Conservation (phyloP, 2,888 invertebrate species). For the Xestia c-nigrum region DNA sequence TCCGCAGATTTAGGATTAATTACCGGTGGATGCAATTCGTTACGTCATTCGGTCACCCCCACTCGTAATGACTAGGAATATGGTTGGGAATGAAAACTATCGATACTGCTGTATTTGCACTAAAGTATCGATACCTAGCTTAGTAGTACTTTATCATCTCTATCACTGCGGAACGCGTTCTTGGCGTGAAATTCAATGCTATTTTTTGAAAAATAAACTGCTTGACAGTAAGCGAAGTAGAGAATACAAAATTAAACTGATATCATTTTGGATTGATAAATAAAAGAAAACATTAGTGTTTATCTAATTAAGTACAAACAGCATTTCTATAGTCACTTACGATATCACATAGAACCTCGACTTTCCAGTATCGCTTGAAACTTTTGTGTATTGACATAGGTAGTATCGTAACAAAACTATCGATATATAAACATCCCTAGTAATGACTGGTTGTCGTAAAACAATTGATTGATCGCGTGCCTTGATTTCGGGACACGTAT, state of each 20-base stretch:
- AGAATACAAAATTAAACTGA: background rate
- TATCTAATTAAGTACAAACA: background rate
- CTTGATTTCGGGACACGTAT: constrained; percentile 43
- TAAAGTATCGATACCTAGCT: background rate
- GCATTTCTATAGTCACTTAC: background rate
- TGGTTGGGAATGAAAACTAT: constrained; percentile 28
- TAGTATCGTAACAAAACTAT: background rate
- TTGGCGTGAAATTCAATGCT: background rate
- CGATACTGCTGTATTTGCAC: background rate
- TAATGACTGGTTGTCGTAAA: constrained; percentile 55
- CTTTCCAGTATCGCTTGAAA: background rate
- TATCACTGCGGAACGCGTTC: background rate
- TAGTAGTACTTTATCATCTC: background rate
- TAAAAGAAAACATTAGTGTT: background rate
- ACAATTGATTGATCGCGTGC: constrained; percentile 60
- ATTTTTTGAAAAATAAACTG: background rate
- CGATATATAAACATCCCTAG: constrained; percentile 30
- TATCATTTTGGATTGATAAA: background rate
- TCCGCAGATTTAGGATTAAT: constrained; percentile 85
- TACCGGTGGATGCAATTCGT: constrained; percentile 80
- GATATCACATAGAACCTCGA: background rate
- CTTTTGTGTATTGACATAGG: background rate
- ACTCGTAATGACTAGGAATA: constrained; percentile 44
- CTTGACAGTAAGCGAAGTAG: background rate
- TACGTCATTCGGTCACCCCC: constrained; percentile 65